A percentile compares a stretch with the other conserved stretches of the same genome.
phyloP scores from a whole-genome alignment of 1,140 invertebrate species.

The Trypoxylus dichotomus region DNA sequence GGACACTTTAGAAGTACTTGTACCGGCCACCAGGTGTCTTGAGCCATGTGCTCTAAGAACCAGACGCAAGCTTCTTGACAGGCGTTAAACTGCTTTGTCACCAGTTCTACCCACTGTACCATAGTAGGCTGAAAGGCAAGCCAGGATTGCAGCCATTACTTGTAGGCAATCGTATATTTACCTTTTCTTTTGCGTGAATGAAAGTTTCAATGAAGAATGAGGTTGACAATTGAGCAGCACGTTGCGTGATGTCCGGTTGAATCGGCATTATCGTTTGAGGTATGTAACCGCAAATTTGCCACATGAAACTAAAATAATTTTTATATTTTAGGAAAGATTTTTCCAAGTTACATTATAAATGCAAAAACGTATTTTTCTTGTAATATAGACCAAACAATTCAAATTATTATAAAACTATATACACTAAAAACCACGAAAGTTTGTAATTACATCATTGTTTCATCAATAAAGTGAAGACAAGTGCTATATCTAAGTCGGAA shows the following conservation, averaged over 20 bases:
- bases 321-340: background rate
- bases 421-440: too few species aligned
- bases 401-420: too few species aligned
- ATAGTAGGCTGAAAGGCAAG: conserved; percentile 73
- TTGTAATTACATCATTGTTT: too few species aligned
- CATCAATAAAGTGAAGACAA: too few species aligned
- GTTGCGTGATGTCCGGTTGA: conserved; percentile 77
- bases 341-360: background rate
- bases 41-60: conserved; percentile 90
- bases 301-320: conserved; percentile 78
- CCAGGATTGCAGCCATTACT: background rate
- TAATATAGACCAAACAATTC: too few species aligned
- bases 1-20: conserved; percentile 91
- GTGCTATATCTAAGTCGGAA: too few species aligned
- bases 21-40: conserved; percentile 92
- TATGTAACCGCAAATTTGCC: conserved; percentile 91
- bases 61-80: conserved; percentile 89
- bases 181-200: conserved; percentile 96
- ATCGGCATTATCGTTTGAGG: conserved; percentile 83
- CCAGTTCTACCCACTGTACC: conserved; percentile 93
- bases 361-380: too few species aligned
- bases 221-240: conserved; percentile 85
- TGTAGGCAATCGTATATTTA: conserved; percentile 45
- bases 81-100: conserved; percentile 92
- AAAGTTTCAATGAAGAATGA: conserved; percentile 96